Base-by-base conservation (phyloP, 2,113 vertebrate genomes). In the Tupaia chinensis region DNA sequence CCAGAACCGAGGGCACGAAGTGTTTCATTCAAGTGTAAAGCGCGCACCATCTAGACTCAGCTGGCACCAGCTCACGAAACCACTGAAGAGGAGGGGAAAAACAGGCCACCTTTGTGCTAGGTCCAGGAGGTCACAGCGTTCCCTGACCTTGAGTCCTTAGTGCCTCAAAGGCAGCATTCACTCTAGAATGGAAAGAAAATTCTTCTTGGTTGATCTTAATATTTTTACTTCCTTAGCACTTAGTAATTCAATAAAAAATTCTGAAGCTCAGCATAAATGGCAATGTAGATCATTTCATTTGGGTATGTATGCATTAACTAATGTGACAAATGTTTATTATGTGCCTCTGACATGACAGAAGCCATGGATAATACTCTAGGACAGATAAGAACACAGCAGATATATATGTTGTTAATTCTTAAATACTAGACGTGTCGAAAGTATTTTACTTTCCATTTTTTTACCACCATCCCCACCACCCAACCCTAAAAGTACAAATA, bases 1-100 rank as follows among this genome's bases (percentile, higher is more conserved):
- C 94, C 91, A 97, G 97, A 88, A 97, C 95, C 0, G 63, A 97
- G 97, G 96, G 96, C 97, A 97, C 91, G 90, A 94, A 96, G 77
- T 78, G 73, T 93, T 89, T 95, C 89, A 94, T 65, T 97, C 96
- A 93, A 95, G 96, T 96, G 95, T 81, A 93, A 97, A 97, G 89
- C 3, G 12, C 2, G 0, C 68, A 91, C 78, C 94, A 84, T 89
- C 97, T 92, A 96, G 77, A 96, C 94, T 92, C 90, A 78, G 97
- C 97, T 95, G 96, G 95, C 94, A 95, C 93, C 25, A 63, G 91
- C 91, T 96, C 86, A 29, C 84, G 94, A 96, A 96, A 87, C 89
- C 87, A 76, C 44, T 60, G 91, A 92, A 78, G 93, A 83, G 73
- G 84, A 84, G 58, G 20, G 44, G 14, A 73, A 79, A 94, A 85